Conservation (phyloP, 2,888 invertebrate genomes). For the Pherbina coryleti region DNA sequence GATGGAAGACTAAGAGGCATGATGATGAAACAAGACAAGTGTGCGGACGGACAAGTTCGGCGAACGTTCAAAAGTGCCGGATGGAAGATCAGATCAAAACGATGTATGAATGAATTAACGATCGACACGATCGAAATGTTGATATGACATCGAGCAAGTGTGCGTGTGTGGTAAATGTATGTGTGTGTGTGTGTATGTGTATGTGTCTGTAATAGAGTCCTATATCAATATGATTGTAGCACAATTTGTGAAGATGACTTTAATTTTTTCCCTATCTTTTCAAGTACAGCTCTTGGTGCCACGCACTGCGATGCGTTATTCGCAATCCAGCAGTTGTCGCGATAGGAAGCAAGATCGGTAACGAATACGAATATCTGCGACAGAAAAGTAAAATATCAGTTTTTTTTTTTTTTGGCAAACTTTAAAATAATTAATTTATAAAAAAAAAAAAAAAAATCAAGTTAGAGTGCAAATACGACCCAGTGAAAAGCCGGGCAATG, state of each 20-base stretch:
- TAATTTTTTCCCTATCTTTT: slow-evolving; percentile 41
- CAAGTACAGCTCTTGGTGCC: slow-evolving; percentile 55
- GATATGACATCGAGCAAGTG: slow-evolving; percentile 48
- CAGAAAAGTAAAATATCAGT: slow-evolving; percentile 51
- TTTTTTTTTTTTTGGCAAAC: not conserved
- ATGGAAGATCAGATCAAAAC: slow-evolving; percentile 22
- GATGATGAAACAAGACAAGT: slow-evolving; percentile 17
- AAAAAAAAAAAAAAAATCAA: too few species aligned
- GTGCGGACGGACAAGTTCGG: slow-evolving; percentile 20
- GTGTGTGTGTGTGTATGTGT: slow-evolving; percentile 40
- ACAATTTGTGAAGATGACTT: slow-evolving; percentile 43
- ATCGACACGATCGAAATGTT: slow-evolving; percentile 64
- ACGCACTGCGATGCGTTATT: slow-evolving; percentile 60
- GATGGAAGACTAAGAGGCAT: not conserved
- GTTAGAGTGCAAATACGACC: not conserved
- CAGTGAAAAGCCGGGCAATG: not conserved
- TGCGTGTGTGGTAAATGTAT: slow-evolving; percentile 47
- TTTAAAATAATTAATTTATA: not conserved
- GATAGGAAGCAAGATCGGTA: slow-evolving; percentile 61
- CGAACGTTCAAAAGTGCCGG: slow-evolving; percentile 6
- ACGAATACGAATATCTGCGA: slow-evolving; percentile 53
- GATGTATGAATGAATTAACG: slow-evolving; percentile 57
- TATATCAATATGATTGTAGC: slow-evolving; percentile 60
- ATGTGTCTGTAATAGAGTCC: slow-evolving; percentile 48
- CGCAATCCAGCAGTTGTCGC: slow-evolving; percentile 69